These are phyloP conservation scores for Distichodus sexfasciatus DNA, from an alignment of 2,797 vertebrate species.

Conservation along the genomic window DNA sequence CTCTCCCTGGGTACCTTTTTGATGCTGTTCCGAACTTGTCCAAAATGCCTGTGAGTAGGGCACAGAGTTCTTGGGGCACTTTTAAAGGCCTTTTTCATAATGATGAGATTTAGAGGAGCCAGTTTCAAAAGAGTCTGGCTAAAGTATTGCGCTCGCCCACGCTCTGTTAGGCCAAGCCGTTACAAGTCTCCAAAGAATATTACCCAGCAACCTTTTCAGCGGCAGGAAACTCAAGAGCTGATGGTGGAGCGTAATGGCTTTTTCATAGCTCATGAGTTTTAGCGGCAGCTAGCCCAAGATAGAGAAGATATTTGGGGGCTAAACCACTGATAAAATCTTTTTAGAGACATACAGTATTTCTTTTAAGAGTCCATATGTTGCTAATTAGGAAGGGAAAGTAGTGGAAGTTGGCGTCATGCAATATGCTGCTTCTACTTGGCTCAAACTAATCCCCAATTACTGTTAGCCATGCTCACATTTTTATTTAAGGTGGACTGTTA, in stretches of 20 bases:
- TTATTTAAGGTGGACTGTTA: too few species aligned
- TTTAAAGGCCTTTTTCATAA: slow-evolving; percentile 30
- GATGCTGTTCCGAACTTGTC: slow-evolving; percentile 14
- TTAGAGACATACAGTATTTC: neutral
- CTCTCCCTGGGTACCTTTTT: slow-evolving; percentile 14
- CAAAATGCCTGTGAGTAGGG: slow-evolving; percentile 3
- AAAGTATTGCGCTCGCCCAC: slow-evolving; percentile 28
- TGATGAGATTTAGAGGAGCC: slow-evolving; percentile 24
- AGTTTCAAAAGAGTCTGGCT: slow-evolving; percentile 25
- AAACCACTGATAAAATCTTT: neutral
- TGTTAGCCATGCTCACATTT: neutral
- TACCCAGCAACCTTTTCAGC: slow-evolving; percentile 14
- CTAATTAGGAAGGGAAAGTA: neutral
- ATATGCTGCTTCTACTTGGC: neutral
- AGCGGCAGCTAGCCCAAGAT: neutral
- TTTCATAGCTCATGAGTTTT: slow-evolving; percentile 1
- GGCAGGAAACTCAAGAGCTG: slow-evolving; percentile 2
- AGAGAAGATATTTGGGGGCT: neutral
- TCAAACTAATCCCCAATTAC: too few species aligned
- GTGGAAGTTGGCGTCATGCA: neutral
- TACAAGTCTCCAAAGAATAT: slow-evolving; percentile 12
- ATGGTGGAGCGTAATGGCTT: slow-evolving; percentile 1
- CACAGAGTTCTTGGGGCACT: neutral
- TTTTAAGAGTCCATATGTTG: neutral
- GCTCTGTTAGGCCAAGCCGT: neutral